Conservation (phyloP, 1,140 invertebrate species). For the Heliconius congener region DNA sequence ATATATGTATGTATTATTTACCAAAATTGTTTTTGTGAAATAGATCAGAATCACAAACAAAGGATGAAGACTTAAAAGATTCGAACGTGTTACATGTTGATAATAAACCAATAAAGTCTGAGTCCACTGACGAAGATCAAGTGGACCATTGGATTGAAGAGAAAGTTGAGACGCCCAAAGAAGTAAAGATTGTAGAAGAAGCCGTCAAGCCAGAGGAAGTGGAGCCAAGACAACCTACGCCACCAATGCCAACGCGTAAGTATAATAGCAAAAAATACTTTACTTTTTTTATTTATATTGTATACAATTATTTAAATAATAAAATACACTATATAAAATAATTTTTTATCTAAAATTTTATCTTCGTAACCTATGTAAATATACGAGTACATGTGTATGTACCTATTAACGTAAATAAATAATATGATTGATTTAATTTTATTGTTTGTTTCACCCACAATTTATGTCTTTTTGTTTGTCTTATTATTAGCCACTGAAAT, state of each 20-base stretch:
- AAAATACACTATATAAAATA: not conserved
- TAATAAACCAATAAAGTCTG: conserved; percentile 40
- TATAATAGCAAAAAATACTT: not conserved
- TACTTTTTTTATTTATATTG: no score
- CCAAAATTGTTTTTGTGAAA: not conserved
- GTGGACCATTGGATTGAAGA: conserved; percentile 46
- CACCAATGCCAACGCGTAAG: conserved; percentile 23
- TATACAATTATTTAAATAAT: not conserved
- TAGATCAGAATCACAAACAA: conserved; percentile 56
- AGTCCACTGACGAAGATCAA: conserved; percentile 44
- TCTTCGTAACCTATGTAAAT: not conserved
- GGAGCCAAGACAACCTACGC: conserved; percentile 34
- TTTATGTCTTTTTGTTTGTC: not conserved
- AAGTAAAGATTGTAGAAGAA: conserved; percentile 39
- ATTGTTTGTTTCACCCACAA: not conserved
- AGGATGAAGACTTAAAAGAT: conserved; percentile 53
- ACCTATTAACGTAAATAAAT: not conserved
- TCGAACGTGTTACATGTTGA: conserved; percentile 41
- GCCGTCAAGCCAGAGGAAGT: conserved; percentile 44
- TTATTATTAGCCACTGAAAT: not conserved
- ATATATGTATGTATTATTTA: not conserved
- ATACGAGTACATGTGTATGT: not conserved
- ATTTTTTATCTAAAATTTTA: not conserved
- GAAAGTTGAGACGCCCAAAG: conserved; percentile 38
- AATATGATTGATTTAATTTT: not conserved